These are phyloP conservation scores for Eulemur coronatus DNA, from an alignment of 2,797 vertebrate genomes.

Conservation along the genomic window DNA sequence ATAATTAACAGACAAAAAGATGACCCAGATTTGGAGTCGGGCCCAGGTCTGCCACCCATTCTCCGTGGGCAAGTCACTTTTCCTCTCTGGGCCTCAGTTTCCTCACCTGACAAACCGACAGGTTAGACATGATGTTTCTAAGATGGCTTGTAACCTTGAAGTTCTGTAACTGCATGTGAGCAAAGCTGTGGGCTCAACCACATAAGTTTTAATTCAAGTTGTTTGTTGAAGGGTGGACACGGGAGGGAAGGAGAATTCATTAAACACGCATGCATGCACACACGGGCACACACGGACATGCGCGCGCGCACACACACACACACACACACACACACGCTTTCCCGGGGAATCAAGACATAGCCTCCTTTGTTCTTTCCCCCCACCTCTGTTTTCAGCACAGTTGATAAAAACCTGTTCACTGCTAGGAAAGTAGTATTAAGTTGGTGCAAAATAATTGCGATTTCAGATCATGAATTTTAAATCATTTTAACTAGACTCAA, in stretches of 20 bases:
- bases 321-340: rapidly evolving
- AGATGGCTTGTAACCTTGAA: not conserved
- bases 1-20: not conserved
- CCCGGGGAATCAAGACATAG: not conserved
- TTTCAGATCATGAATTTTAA: too few relatives aligned
- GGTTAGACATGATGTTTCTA: not conserved
- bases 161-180: not conserved
- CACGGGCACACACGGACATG: too few relatives aligned
- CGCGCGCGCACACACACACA: too few relatives aligned
- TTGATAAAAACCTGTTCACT: not conserved
- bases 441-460: too few relatives aligned
- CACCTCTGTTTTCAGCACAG: too few relatives aligned
- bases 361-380: not conserved
- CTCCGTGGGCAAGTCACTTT: not conserved
- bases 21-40: not conserved
- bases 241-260: not conserved
- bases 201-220: not conserved
- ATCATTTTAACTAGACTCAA: too few relatives aligned
- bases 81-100: not conserved
- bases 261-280: not conserved
- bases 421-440: not conserved
- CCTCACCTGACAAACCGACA: not conserved
- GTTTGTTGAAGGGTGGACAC: not conserved
- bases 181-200: not conserved
- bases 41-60: not conserved